Evolutionary conservation across 2,797 vertebrate genomes (phyloP).

Genomic region (Sus cebifrons): DNA sequence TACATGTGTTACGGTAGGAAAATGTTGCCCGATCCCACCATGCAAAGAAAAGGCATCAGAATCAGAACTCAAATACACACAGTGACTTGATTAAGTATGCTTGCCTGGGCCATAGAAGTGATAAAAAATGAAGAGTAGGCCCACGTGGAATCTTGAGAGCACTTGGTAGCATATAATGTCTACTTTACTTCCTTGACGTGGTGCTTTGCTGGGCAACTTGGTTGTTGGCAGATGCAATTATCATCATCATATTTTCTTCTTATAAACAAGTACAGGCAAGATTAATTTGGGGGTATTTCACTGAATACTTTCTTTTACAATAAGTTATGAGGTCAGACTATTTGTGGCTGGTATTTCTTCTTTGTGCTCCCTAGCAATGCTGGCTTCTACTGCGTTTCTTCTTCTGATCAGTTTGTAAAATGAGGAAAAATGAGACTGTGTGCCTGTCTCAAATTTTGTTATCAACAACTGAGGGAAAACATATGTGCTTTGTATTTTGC

Average conservation of each 20-base stretch:
- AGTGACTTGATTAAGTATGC: background rate
- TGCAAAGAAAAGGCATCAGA: background rate
- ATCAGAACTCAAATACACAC: background rate
- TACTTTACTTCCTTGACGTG: background rate
- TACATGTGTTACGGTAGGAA: background rate
- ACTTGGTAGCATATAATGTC: background rate
- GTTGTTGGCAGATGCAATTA: background rate
- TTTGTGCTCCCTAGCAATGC: constrained; percentile 3
- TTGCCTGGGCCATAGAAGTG: background rate
- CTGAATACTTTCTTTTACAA: constrained; percentile 49
- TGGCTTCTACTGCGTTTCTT: constrained; percentile 50
- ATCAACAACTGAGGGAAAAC: constrained; percentile 67
- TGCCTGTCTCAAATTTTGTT: constrained; percentile 67
- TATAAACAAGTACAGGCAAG: background rate
- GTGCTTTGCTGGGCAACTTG: constrained; percentile 18
- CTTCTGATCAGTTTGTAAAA: constrained; percentile 74
- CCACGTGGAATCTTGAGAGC: background rate
- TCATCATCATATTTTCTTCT: constrained; percentile 30
- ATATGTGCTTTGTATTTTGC: constrained; percentile 33
- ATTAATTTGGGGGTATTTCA: constrained; percentile 26
- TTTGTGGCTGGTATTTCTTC: constrained; percentile 57
- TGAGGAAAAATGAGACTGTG: constrained; percentile 37
- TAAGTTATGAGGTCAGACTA: constrained; percentile 39
- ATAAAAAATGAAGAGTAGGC: background rate
- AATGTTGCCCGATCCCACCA: background rate